A percentile compares a stretch with the other conserved stretches of the same genome.
These are phyloP conservation scores for Cyprinodon diabolis DNA, from an alignment of 2,797 vertebrate species.

Conservation along the genomic window DNA sequence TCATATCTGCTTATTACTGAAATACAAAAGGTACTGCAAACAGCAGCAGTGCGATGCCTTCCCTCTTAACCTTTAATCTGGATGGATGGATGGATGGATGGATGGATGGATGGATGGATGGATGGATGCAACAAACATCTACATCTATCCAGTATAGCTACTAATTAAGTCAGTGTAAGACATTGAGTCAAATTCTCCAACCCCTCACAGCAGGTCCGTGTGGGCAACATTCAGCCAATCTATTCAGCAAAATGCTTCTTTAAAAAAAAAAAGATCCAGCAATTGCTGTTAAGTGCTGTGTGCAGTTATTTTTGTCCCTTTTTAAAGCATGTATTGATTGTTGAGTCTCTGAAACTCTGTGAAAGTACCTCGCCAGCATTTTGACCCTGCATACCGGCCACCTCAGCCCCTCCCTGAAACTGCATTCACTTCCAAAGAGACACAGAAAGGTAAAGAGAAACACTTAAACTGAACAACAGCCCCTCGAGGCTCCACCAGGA, in stretches of 20 bases:
- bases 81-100: too few relatives aligned
- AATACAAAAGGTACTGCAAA: too few relatives aligned
- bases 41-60: too few relatives aligned
- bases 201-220: conserved; percentile 44
- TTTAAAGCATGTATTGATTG: conserved; percentile 78
- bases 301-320: conserved; percentile 73
- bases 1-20: too few relatives aligned
- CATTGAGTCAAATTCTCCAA: conserved; percentile 37
- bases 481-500: conserved; percentile 48
- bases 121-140: too few relatives aligned
- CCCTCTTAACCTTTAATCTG: too few relatives aligned
- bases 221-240: conserved; percentile 46
- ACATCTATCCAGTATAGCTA: conserved; percentile 7
- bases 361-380: conserved; percentile 79
- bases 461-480: conserved; percentile 41
- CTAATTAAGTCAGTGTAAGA: conserved; percentile 49
- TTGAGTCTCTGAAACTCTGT: conserved; percentile 67
- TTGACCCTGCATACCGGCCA: conserved; percentile 52
- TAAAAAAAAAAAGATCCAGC: conserved; percentile 59
- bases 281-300: conserved; percentile 79
- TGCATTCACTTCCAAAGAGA: conserved; percentile 26
- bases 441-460: conserved; percentile 44
- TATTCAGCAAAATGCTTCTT: conserved; percentile 70
- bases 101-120: too few relatives aligned
- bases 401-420: conserved; percentile 20